A percentile compares a stretch with the other conserved stretches of the same genome.
Conservation (phyloP, 1,140 invertebrate genomes). For the Conus betulinus region DNA sequence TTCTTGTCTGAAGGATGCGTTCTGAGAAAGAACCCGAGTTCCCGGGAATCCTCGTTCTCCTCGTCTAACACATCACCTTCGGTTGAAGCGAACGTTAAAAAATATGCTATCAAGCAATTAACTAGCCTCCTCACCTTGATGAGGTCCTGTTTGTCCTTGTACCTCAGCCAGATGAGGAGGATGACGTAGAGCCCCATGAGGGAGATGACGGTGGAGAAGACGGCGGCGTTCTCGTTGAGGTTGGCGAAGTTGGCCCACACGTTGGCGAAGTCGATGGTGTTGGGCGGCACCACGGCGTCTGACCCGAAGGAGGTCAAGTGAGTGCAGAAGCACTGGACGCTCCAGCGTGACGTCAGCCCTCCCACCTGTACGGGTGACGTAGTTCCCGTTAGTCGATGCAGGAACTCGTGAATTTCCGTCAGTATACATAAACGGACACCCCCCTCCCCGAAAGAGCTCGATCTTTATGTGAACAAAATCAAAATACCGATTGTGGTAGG, state of each 20-base stretch:
- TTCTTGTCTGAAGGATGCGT: too few species aligned
- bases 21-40: too few species aligned
- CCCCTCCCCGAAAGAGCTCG: too few species aligned
- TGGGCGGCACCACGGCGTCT: slow-evolving; percentile 78
- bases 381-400: neutral
- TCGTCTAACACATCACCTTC: too few species aligned
- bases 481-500: too few species aligned
- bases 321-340: slow-evolving; percentile 77
- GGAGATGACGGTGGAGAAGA: slow-evolving; percentile 77
- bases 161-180: slow-evolving; percentile 76
- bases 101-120: too few species aligned
- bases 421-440: too few species aligned
- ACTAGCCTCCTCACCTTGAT: slow-evolving; percentile 61
- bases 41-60: too few species aligned
- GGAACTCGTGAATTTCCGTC: too few species aligned
- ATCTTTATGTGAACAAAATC: too few species aligned
- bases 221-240: slow-evolving; percentile 73
- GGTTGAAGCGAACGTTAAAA: too few species aligned
- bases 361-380: slow-evolving; percentile 59
- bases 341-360: slow-evolving; percentile 63
- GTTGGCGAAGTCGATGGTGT: slow-evolving; percentile 79
- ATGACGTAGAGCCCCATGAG: slow-evolving; percentile 76
- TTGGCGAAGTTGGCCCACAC: slow-evolving; percentile 76
- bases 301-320: slow-evolving; percentile 80
- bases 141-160: slow-evolving; percentile 76